A percentile compares a stretch with the other conserved stretches of the same genome.
phyloP scores from a whole-genome alignment of 2,888 invertebrate species.

The Andrena camellia region DNA sequence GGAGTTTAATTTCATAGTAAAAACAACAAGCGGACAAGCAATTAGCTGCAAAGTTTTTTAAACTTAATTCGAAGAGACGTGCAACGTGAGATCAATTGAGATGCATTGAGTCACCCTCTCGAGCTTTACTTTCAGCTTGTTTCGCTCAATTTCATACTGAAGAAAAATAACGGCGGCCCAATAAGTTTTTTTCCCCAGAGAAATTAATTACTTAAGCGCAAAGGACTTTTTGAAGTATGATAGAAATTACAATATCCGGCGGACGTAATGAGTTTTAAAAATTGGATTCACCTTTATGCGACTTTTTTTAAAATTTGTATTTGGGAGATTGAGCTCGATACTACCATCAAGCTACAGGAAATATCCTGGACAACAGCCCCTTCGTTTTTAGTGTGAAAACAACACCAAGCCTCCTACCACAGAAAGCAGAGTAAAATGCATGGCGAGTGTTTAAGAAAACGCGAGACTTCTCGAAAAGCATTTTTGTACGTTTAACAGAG shows the following conservation, averaged over 20 bases:
- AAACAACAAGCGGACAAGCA: background rate
- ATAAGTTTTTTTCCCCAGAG: constrained; percentile 32
- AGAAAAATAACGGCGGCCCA: constrained; percentile 39
- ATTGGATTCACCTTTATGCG: too few relatives aligned
- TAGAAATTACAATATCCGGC: background rate
- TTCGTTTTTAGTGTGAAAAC: background rate
- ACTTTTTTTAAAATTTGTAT: too few relatives aligned
- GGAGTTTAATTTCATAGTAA: constrained; percentile 1
- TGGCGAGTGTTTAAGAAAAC: background rate
- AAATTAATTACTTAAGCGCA: constrained; percentile 40
- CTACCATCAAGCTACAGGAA: background rate
- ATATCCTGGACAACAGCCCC: background rate
- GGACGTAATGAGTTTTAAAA: background rate
- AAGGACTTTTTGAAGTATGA: background rate
- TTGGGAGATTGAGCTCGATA: background rate
- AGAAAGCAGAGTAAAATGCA: background rate
- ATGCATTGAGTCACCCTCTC: constrained; percentile 29
- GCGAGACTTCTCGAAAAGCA: background rate
- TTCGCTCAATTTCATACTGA: constrained; percentile 39
- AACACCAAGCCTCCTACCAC: background rate
- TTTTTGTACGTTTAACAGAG: background rate
- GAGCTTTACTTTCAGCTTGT: constrained; percentile 40
- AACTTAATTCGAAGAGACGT: constrained; percentile 49
- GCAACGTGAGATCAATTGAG: constrained; percentile 57
- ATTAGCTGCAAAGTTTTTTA: constrained; percentile 43